Percentiles rank a stretch among this genome's conserved stretches.
These are phyloP conservation scores for Cydia fagiglandana DNA, from an alignment of 1,140 invertebrate species.

Conservation along the genomic window DNA sequence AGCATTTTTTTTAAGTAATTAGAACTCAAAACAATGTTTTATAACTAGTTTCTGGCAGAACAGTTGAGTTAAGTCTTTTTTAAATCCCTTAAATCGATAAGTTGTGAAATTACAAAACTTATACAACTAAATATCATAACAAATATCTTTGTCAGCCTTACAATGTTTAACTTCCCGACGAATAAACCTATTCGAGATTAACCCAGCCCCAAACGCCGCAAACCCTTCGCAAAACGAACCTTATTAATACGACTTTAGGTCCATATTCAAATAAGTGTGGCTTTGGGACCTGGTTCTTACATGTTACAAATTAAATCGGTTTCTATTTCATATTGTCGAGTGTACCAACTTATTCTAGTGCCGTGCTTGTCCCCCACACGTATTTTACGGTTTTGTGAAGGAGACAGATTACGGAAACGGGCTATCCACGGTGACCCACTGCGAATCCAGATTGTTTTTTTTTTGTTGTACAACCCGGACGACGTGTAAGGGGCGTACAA, in stretches of 20 bases:
- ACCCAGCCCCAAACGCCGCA: slow-evolving; percentile 12
- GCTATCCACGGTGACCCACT: slow-evolving; percentile 19
- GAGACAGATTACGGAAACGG: slow-evolving; percentile 17
- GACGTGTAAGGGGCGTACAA: background rate
- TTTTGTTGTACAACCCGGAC: slow-evolving; percentile 1
- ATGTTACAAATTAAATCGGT: slow-evolving; percentile 13
- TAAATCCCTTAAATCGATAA: no score
- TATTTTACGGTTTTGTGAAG: background rate
- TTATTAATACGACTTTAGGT: background rate
- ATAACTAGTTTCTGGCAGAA: no score
- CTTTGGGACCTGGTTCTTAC: slow-evolving; percentile 13
- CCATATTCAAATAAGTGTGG: slow-evolving; percentile 11
- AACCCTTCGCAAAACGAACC: slow-evolving; percentile 5
- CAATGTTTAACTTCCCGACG: slow-evolving; percentile 10
- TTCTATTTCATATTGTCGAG: slow-evolving; percentile 30
- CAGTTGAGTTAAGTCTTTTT: no score
- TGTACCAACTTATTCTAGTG: slow-evolving; percentile 24
- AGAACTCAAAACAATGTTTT: no score
- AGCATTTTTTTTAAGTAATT: no score
- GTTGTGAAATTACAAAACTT: no score
- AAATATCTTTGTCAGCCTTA: background rate
- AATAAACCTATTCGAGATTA: slow-evolving; percentile 17
- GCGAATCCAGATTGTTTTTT: background rate
- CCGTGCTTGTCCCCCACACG: slow-evolving; percentile 18
- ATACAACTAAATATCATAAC: background rate